These are phyloP conservation scores for Lasioglossum vierecki DNA, from an alignment of 2,888 invertebrate genomes.

Conservation along the genomic window DNA sequence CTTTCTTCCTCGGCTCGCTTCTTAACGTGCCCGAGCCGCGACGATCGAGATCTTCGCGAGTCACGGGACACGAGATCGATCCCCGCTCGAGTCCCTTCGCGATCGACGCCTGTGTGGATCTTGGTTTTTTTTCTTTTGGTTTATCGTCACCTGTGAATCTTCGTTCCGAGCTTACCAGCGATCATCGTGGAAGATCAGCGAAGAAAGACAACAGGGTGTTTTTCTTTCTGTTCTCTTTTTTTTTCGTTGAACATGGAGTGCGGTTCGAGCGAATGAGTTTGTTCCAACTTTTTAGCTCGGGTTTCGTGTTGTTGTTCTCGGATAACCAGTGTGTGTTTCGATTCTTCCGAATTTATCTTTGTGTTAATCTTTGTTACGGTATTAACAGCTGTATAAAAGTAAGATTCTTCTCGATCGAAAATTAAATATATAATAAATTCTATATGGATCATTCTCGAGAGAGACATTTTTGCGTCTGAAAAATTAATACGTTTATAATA, in stretches of 20 bases:
- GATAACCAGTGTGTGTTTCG: background rate
- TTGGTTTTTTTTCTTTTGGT: too few species aligned
- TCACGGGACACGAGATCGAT: background rate
- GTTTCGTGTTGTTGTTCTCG: background rate
- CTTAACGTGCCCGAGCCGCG: background rate
- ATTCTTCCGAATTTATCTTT: background rate
- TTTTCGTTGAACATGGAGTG: background rate
- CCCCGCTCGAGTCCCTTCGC: background rate
- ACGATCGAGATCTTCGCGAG: background rate
- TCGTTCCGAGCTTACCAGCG: background rate
- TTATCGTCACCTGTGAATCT: too few species aligned
- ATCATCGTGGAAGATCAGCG: background rate
- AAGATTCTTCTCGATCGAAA: too few species aligned
- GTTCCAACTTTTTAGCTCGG: background rate
- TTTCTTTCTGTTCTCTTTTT: background rate
- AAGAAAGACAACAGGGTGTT: background rate
- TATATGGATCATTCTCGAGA: too few species aligned
- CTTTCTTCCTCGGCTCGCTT: background rate
- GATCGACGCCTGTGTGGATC: too few species aligned
- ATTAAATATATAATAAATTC: too few species aligned
- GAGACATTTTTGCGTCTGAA: too few species aligned
- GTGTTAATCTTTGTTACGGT: background rate
- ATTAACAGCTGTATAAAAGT: background rate
- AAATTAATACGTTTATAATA: too few species aligned
- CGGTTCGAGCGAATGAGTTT: background rate